Evolutionary conservation across 2,888 invertebrate genomes (phyloP).

Genomic region (Chesias legatella): DNA sequence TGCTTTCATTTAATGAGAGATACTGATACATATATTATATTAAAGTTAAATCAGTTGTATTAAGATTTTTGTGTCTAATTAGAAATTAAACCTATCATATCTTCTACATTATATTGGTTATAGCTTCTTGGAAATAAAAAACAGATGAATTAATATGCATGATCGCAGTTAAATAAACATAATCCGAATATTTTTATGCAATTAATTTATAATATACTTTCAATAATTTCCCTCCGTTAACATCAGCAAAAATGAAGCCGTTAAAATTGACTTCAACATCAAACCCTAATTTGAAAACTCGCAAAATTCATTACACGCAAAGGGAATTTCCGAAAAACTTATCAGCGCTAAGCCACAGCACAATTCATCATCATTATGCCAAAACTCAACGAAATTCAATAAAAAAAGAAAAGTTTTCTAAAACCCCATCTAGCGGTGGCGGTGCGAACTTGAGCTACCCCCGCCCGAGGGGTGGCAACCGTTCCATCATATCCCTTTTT

Average conservation of each 20-base stretch:
- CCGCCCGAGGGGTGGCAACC: slow-evolving; percentile 56
- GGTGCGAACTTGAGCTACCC: slow-evolving; percentile 54
- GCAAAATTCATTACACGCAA: slow-evolving; percentile 67
- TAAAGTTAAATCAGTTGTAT: no score
- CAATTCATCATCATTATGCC: slow-evolving; percentile 79
- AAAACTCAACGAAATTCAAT: slow-evolving; percentile 76
- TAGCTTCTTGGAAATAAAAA: no score
- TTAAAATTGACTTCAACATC: slow-evolving; percentile 49
- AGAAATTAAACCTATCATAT: no score
- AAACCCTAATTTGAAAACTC: slow-evolving; percentile 64
- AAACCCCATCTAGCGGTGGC: slow-evolving; percentile 73
- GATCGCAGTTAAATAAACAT: no score
- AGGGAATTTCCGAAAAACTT: slow-evolving; percentile 68
- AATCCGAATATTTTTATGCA: no score
- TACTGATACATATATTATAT: no score
- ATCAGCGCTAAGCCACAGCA: slow-evolving; percentile 69
- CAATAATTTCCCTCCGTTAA: no score
- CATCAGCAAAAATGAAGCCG: slow-evolving; percentile 6
- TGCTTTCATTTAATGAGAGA: no score
- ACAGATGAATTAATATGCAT: no score
- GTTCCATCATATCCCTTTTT: slow-evolving; percentile 77
- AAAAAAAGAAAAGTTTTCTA: slow-evolving; percentile 67
- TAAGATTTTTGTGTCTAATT: no score
- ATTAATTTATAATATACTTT: no score
- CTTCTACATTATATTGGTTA: no score